Evolutionary conservation across 2,797 vertebrate genomes (phyloP).

Genomic region (Lagorchestes hirsutus): DNA sequence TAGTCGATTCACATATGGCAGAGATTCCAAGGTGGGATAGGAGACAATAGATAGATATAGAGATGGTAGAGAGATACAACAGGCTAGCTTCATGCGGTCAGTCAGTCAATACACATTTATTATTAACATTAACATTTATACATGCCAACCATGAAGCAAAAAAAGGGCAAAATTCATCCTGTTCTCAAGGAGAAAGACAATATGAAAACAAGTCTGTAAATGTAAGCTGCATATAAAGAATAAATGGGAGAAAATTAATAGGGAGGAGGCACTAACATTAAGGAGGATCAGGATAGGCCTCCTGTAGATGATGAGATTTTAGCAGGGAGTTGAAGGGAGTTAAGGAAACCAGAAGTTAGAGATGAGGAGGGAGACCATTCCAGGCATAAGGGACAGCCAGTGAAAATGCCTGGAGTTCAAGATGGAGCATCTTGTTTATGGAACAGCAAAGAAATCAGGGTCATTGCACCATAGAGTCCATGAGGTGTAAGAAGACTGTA

Average conservation of each 20-base stretch:
- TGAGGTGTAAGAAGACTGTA: neutral
- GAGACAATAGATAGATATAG: neutral
- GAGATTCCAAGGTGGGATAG: neutral
- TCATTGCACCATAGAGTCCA: neutral
- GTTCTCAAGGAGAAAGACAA: neutral
- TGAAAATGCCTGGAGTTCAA: neutral
- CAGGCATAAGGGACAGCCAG: neutral
- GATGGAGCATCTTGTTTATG: neutral
- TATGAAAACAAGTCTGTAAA: neutral
- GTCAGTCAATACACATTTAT: neutral
- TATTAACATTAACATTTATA: neutral
- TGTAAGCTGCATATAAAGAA: neutral
- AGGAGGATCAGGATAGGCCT: neutral
- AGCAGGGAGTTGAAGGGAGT: neutral
- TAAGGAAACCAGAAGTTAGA: neutral
- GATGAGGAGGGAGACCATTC: neutral
- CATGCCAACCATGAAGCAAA: neutral
- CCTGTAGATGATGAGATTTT: neutral
- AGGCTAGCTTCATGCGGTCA: neutral
- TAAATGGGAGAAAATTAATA: neutral
- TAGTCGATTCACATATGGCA: neutral
- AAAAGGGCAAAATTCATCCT: neutral
- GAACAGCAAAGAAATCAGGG: neutral
- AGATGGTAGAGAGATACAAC: neutral
- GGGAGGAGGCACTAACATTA: neutral